Base-by-base conservation (phyloP, 1,140 invertebrate genomes). In the Sarcophaga peregrina region DNA sequence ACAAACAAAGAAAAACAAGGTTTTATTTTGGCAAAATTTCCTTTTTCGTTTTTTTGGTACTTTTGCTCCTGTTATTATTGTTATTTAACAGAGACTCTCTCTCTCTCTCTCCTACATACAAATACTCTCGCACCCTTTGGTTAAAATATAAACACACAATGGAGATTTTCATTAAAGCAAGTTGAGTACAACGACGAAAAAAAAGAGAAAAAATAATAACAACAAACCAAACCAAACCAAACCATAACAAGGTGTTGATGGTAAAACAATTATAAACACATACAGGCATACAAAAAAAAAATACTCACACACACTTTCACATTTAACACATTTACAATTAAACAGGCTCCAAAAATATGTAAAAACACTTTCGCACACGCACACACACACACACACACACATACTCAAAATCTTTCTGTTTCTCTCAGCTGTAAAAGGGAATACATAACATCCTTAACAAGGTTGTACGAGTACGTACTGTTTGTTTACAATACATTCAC, bases 211-310 rank as follows among this genome's bases (percentile, higher is more conserved):
- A 68, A 5, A 68, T 17, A 17, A 58, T 10, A 68, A 68, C 7
- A 20, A 68, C 62, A 68, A 37, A 9, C 62, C 17, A 3, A 17
- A 68, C 54, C 54, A 37, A 9, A n/a, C 17, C 2, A 17, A 68
- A 11, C 54, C 10, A 62, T 15, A 68, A 68, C 62, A 68, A 68
- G 62, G 62, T 68, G 62, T 68, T 68, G 20, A 9, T 68, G 62
- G 6, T 68, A 25, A 17, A 68, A 68, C 62, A 68, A 68, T 68
- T 25, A 68, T 68, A 20, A 17, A 9, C 62, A 68, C 62, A 20
- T n/a, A 37, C 25, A 37, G 25, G 25, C 25, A 2, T 37, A 37
- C n/a, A n/a, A n/a, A n/a, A n/a, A n/a, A n/a, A n/a, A n/a, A n/a
- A n/a, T n/a, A 37, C 25, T n/a, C 25, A 37, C 25, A 37, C 25